Conservation (phyloP, 2,888 invertebrate genomes). For the Theretra japonica region DNA sequence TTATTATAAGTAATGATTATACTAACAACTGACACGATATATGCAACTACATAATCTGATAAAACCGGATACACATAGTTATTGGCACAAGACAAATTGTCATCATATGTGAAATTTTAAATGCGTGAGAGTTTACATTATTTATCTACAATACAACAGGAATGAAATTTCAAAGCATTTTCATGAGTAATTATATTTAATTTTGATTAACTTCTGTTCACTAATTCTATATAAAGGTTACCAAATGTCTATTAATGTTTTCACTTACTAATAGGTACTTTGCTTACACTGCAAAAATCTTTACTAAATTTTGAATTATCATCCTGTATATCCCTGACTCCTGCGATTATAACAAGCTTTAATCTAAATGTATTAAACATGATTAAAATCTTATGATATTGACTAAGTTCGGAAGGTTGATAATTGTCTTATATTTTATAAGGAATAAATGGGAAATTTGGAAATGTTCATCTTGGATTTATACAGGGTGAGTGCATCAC, state of each 20-base stretch:
- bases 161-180: constrained; percentile 14
- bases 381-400: neutral
- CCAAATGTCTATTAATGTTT: neutral
- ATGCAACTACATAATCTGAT: constrained; percentile 34
- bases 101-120: no score
- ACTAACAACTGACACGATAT: constrained; percentile 28
- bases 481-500: constrained; percentile 7
- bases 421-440: constrained; percentile 9
- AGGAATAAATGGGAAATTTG: constrained; percentile 9
- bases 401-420: constrained; percentile 19
- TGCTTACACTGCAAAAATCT: neutral
- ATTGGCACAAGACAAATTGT: constrained; percentile 74
- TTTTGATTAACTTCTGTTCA: neutral
- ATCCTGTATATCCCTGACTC: neutral
- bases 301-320: neutral
- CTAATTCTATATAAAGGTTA: neutral
- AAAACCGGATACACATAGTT: constrained; percentile 41
- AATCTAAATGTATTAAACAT: neutral
- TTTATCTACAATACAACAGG: constrained; percentile 17
- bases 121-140: neutral
- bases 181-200: neutral
- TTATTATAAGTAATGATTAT: constrained; percentile 12
- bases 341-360: constrained; percentile 2
- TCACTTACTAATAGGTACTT: neutral
- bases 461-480: neutral